Conservation (phyloP, 30 jellyfish, hydroid and myxozoan genomes). For the Turritopsis dohrnii region DNA sequence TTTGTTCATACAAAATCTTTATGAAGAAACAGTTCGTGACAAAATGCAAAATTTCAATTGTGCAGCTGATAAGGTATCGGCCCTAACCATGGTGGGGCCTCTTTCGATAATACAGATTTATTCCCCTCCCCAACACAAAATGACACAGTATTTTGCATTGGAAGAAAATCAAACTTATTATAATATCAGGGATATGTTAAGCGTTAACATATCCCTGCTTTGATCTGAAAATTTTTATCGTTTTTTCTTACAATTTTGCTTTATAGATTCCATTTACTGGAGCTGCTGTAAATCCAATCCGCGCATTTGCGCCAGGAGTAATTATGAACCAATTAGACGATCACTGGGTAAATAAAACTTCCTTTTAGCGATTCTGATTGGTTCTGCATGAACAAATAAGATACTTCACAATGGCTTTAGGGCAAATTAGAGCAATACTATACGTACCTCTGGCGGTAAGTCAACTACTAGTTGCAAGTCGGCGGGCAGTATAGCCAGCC, state of each 20-base stretch:
- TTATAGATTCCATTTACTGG: slow-evolving; percentile 22
- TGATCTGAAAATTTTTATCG: not conserved
- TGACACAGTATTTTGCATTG: too few relatives aligned
- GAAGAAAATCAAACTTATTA: too few relatives aligned
- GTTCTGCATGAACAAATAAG: not conserved
- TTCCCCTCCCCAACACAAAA: too few relatives aligned
- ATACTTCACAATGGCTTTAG: not conserved
- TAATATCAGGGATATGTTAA: too few relatives aligned
- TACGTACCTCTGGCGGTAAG: not conserved
- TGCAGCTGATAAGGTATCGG: too few relatives aligned
- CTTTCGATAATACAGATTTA: too few relatives aligned
- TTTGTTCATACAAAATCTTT: too few relatives aligned
- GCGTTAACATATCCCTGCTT: not conserved
- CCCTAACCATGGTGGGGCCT: too few relatives aligned
- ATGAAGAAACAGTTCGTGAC: too few relatives aligned
- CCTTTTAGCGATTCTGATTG: too few relatives aligned
- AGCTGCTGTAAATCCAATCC: slow-evolving; percentile 16
- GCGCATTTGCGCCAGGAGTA: slow-evolving; percentile 18
- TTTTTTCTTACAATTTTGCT: not conserved
- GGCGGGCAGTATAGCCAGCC: not conserved
- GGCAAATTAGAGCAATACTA: not conserved
- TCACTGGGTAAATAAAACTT: slow-evolving; percentile 29
- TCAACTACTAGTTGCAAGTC: not conserved
- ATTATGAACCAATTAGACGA: slow-evolving; percentile 2
- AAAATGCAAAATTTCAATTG: too few relatives aligned